Conservation (phyloP, 37 sponge, comb jelly and placozoan genomes). For the Agelas oroides region DNA sequence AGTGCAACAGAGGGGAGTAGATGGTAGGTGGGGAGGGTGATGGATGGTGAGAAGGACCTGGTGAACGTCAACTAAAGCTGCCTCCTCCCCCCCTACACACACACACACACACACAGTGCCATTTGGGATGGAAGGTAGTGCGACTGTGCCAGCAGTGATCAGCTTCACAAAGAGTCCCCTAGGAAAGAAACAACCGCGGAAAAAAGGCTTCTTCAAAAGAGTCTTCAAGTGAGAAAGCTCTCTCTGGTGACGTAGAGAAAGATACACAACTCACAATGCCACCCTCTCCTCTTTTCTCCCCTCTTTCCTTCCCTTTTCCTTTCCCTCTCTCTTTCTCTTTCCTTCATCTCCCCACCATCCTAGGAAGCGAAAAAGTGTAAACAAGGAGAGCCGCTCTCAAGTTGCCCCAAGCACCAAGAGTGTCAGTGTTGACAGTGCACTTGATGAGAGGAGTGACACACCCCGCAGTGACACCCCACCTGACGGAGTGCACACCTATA, state of each 20-base stretch:
- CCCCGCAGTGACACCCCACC: neutral
- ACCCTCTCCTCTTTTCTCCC: neutral
- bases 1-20: conserved; percentile 25
- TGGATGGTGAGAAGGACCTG: neutral
- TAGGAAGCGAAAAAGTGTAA: too few relatives aligned
- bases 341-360: conserved; percentile 8
- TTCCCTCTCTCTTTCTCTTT: neutral
- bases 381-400: too few relatives aligned
- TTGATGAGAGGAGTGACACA: neutral
- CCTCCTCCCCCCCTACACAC: too few relatives aligned
- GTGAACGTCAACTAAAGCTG: too few relatives aligned
- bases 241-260: neutral
- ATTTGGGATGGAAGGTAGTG: neutral
- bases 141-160: conserved; percentile 37
- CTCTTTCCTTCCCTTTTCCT: neutral
- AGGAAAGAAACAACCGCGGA: conserved; percentile 6
- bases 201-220: conserved; percentile 40
- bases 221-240: conserved; percentile 41
- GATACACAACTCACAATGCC: neutral
- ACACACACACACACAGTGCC: too few relatives aligned
- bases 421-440: too few relatives aligned
- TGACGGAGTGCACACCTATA: neutral
- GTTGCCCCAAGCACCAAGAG: too few relatives aligned
- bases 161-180: conserved; percentile 52
- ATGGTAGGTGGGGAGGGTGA: conserved; percentile 27